These are phyloP conservation scores for Silurus meridionalis DNA, from an alignment of 2,113 vertebrate genomes.

Conservation along the genomic window DNA sequence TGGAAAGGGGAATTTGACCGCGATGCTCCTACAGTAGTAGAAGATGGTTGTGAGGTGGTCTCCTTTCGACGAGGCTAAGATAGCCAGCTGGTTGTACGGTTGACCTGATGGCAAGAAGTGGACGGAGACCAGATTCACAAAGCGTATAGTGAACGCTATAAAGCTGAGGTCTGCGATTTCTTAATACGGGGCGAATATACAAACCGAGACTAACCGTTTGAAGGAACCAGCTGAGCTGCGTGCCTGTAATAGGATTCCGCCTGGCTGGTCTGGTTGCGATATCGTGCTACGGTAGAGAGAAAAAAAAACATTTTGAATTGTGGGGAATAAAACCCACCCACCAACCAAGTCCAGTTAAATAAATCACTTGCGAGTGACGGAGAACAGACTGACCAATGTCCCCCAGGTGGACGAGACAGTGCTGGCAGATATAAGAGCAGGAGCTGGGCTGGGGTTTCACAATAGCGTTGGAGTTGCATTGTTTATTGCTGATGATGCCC, in stretches of 20 bases:
- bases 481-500: slow-evolving; percentile 97
- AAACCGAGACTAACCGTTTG: slow-evolving; percentile 79
- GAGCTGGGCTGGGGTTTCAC: slow-evolving; percentile 97
- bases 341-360: not conserved
- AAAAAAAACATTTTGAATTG: not conserved
- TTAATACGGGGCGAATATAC: not conserved
- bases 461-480: slow-evolving; percentile 85
- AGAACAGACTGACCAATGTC: slow-evolving; percentile 87
- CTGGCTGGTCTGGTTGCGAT: slow-evolving; percentile 99
- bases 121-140: not conserved
- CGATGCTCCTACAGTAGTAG: slow-evolving; percentile 99
- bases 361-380: too few species aligned
- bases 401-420: slow-evolving; percentile 98
- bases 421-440: slow-evolving; percentile 99
- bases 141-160: not conserved
- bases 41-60: slow-evolving; percentile 99
- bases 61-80: slow-evolving; percentile 97
- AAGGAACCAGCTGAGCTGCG: slow-evolving; percentile 97
- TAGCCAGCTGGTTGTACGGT: slow-evolving; percentile 99
- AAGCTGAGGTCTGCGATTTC: not conserved
- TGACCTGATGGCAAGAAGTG: slow-evolving; percentile 79
- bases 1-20: slow-evolving; percentile 98
- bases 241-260: slow-evolving; percentile 98
- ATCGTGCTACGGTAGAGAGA: slow-evolving; percentile 80
- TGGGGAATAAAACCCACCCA: not conserved